A percentile compares a stretch with the other conserved stretches of the same genome.
Evolutionary conservation across 1,140 invertebrate genomes (phyloP).

Genomic region (Contarinia nasturtii): DNA sequence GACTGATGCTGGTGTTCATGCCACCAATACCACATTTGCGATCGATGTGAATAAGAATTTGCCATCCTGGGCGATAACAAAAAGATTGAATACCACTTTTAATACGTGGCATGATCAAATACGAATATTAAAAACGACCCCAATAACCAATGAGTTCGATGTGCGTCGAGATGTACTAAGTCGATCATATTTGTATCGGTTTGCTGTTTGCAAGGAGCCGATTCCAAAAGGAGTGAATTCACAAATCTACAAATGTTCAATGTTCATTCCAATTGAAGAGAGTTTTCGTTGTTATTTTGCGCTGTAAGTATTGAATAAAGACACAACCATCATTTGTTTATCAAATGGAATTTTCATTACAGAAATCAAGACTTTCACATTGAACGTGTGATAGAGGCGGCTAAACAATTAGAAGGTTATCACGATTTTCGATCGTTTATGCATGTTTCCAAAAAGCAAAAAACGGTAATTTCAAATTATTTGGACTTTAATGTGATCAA

Average conservation of each 20-base stretch:
- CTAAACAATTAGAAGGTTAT: conserved; percentile 33
- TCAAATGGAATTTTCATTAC: too few species aligned
- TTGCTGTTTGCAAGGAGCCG: conserved; percentile 19
- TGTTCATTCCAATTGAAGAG: conserved; percentile 15
- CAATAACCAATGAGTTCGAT: conserved; percentile 37
- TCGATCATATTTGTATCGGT: conserved; percentile 48
- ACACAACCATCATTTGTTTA: too few species aligned
- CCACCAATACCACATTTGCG: conserved; percentile 38
- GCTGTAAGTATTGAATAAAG: too few species aligned
- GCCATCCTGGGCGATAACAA: conserved; percentile 22
- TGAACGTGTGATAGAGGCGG: conserved; percentile 29
- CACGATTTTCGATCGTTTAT: conserved; percentile 53
- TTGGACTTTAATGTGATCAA: too few species aligned
- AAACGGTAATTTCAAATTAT: too few species aligned
- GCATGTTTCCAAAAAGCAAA: neutral
- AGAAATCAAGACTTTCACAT: conserved; percentile 34
- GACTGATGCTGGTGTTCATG: conserved; percentile 55
- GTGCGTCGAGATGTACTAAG: conserved; percentile 33
- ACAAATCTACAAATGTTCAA: too few species aligned
- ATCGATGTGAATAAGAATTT: conserved; percentile 32
- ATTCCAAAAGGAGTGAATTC: too few species aligned
- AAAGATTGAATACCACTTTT: conserved; percentile 36
- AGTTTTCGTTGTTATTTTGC: conserved; percentile 17
- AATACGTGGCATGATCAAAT: conserved; percentile 29
- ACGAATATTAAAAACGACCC: conserved; percentile 29